phyloP scores from a whole-genome alignment of 1,140 invertebrate genomes.

The Thaumetopoea pityocampa region DNA sequence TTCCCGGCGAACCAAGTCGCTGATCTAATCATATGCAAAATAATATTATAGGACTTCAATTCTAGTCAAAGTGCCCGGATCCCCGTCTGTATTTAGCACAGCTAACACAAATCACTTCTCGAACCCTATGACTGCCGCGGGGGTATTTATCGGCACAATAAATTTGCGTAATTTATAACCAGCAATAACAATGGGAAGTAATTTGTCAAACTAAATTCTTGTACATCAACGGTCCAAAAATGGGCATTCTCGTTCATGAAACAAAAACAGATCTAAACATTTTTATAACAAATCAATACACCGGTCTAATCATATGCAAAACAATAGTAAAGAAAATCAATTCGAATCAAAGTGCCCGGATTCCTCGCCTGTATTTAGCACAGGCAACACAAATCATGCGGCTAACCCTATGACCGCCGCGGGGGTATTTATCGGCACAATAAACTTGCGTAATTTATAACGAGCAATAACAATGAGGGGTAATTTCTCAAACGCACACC shows the following conservation, averaged over 20 bases:
- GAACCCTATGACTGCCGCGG: constrained; percentile 17
- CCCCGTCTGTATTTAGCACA: constrained; percentile 14
- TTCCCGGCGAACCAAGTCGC: no score
- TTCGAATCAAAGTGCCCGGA: constrained; percentile 9
- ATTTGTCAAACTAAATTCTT: constrained; percentile 62
- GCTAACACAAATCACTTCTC: constrained; percentile 29
- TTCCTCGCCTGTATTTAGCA: constrained; percentile 9
- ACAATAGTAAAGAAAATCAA: constrained; percentile 3
- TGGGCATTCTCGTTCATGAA: no score
- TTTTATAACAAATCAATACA: no score
- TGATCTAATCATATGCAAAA: no score
- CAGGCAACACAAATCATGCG: constrained; percentile 30
- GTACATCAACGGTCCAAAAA: no score
- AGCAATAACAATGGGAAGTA: constrained; percentile 49
- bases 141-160: constrained; percentile 44
- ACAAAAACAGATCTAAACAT: no score
- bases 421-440: constrained; percentile 42
- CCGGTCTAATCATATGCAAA: neutral
- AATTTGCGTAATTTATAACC: constrained; percentile 48
- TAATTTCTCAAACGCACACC: constrained; percentile 59
- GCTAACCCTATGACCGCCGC: constrained; percentile 15
- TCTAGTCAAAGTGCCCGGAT: no score
- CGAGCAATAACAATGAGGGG: constrained; percentile 48
- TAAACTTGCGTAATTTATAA: constrained; percentile 50
- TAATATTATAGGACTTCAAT: no score